Evolutionary conservation across 2,888 invertebrate genomes (phyloP).

Genomic region (Caenorhabditis plicata): DNA sequence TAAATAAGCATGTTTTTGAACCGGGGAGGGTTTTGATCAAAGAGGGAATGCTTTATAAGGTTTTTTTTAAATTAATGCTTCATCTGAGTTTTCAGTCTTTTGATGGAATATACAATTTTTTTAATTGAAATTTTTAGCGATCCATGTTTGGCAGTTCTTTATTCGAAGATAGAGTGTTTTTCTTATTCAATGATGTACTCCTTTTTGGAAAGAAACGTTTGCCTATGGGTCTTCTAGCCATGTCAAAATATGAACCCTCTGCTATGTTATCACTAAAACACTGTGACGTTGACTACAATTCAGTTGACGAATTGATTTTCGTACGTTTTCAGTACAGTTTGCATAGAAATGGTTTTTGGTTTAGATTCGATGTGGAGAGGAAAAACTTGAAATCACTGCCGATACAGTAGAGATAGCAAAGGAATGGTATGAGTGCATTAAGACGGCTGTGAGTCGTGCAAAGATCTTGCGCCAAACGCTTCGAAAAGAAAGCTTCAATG

Average conservation of each 20-base stretch:
- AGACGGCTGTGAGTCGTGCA: conserved; percentile 25
- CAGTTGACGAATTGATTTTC: conserved; percentile 23
- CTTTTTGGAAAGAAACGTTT: conserved; percentile 39
- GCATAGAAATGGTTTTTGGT: neutral
- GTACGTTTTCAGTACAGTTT: conserved; percentile 10
- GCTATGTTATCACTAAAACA: conserved; percentile 32
- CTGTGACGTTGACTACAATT: conserved; percentile 18
- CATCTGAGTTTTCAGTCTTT: neutral
- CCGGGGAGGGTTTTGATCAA: conserved; percentile 35
- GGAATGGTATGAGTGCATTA: conserved; percentile 22
- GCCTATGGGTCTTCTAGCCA: conserved; percentile 9
- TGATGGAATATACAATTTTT: neutral
- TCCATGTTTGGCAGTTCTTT: conserved; percentile 24
- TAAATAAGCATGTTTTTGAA: conserved; percentile 28
- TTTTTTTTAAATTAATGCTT: neutral
- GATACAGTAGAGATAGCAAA: conserved; percentile 9
- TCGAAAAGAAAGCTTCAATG: conserved; percentile 38
- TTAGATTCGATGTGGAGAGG: conserved; percentile 27
- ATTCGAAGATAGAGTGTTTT: conserved; percentile 33
- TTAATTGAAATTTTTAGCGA: conserved; percentile 14
- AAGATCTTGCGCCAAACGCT: conserved; percentile 34
- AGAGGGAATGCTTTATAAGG: conserved; percentile 38
- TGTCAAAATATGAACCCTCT: conserved; percentile 29
- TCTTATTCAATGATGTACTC: conserved; percentile 40
- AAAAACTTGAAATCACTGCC: conserved; percentile 19